Conservation (phyloP, 2,113 vertebrate genomes). For the Upupa epops region DNA sequence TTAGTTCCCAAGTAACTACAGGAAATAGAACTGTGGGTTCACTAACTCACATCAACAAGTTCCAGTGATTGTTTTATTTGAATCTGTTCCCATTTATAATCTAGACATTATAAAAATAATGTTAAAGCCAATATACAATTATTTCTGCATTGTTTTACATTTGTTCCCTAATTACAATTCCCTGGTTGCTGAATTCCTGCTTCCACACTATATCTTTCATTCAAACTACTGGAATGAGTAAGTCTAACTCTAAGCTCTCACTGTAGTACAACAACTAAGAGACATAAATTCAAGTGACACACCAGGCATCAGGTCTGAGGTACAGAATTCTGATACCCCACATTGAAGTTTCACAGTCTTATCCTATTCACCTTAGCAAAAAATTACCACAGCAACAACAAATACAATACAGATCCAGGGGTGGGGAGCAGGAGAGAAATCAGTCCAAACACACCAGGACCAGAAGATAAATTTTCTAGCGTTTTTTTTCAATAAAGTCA, state of each 20-base stretch:
- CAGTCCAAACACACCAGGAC: background rate
- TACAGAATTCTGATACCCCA: background rate
- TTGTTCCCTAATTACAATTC: background rate
- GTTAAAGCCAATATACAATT: no score
- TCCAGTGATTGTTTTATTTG: background rate
- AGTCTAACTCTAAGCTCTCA: background rate
- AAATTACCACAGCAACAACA: background rate
- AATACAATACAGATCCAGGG: background rate
- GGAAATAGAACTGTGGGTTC: background rate
- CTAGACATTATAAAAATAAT: background rate
- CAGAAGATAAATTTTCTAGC: background rate
- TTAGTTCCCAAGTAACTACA: background rate
- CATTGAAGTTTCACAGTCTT: background rate
- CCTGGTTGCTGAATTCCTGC: background rate
- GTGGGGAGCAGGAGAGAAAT: background rate
- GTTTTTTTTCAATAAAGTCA: background rate
- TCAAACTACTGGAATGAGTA: background rate
- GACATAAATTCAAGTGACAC: background rate
- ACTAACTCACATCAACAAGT: background rate
- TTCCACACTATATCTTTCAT: background rate
- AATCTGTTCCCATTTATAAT: background rate
- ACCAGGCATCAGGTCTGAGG: background rate
- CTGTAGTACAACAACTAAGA: background rate
- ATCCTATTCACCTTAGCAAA: background rate
- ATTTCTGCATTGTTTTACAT: background rate